Evolutionary conservation across 2,888 invertebrate species (phyloP).

Genomic region (Perdita meconis): DNA sequence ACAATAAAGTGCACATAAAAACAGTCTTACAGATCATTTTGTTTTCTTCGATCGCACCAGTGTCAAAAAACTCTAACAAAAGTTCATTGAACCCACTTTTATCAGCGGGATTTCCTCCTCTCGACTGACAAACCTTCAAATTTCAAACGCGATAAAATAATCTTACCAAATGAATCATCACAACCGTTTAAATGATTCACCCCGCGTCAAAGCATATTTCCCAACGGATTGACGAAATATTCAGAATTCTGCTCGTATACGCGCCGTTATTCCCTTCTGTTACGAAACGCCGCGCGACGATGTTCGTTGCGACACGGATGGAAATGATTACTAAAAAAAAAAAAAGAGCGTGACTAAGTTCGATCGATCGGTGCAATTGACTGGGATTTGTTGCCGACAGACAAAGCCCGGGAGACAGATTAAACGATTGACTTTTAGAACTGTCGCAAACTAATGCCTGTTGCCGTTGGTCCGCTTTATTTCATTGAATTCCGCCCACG

Average conservation of each 20-base stretch:
- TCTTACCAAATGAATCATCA: not conserved
- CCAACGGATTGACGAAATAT: not conserved
- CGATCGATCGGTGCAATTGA: not conserved
- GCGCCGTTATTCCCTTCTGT: not conserved
- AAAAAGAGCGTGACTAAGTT: constrained; percentile 32
- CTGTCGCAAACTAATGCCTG: constrained; percentile 35
- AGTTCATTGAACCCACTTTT: too few species aligned
- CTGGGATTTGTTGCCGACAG: constrained; percentile 5
- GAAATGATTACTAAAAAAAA: constrained; percentile 20
- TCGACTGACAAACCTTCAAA: too few species aligned
- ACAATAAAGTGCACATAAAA: too few species aligned
- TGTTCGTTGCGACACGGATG: not conserved
- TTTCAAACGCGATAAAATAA: too few species aligned
- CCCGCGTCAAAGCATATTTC: too few species aligned
- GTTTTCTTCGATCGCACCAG: too few species aligned
- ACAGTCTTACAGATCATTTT: too few species aligned
- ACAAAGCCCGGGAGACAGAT: constrained; percentile 34
- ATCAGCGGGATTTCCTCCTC: too few species aligned
- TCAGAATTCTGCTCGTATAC: not conserved
- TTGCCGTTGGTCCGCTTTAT: constrained; percentile 33
- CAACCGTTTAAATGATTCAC: not conserved
- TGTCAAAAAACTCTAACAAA: too few species aligned
- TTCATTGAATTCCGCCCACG: constrained; percentile 7
- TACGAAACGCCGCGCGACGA: not conserved
- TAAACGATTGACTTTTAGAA: constrained; percentile 45